Percentiles rank a stretch among this genome's conserved stretches.
phyloP scores from a whole-genome alignment of 1,140 invertebrate genomes.

The Camponotus vicinus region DNA sequence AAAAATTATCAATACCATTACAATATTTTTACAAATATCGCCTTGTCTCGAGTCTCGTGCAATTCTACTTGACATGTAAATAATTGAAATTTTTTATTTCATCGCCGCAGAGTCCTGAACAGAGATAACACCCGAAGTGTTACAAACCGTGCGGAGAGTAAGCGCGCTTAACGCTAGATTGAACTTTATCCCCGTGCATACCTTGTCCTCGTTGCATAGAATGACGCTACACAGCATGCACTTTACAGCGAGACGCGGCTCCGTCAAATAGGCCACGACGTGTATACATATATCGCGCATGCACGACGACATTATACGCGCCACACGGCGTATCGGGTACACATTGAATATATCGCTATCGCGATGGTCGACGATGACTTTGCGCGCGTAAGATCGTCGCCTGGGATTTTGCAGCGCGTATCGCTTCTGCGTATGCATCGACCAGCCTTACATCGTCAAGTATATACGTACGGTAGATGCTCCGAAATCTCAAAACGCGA shows the following conservation, averaged over 20 bases:
- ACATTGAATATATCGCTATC: constrained; percentile 52
- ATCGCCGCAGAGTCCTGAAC: not conserved
- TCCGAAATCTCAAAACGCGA: not conserved
- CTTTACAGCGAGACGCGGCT: constrained; percentile 58
- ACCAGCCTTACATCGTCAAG: constrained; percentile 11
- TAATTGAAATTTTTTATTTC: not conserved
- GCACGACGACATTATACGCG: constrained; percentile 64
- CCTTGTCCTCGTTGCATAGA: constrained; percentile 47
- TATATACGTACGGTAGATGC: not conserved
- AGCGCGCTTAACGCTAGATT: constrained; percentile 54
- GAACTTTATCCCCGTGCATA: constrained; percentile 31
- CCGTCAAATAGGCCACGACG: constrained; percentile 53
- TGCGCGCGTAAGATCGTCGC: constrained; percentile 26
- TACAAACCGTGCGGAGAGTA: not conserved
- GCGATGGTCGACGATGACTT: not conserved
- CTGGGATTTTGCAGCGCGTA: constrained; percentile 20
- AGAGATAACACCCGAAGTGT: not conserved
- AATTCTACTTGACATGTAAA: too few relatives aligned
- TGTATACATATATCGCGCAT: constrained; percentile 9
- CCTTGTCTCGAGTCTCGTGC: too few relatives aligned
- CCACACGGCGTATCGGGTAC: constrained; percentile 67
- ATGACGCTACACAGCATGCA: constrained; percentile 48
- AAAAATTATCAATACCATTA: too few relatives aligned
- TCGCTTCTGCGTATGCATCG: constrained; percentile 29
- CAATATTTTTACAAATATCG: too few relatives aligned